Base-by-base conservation (phyloP, 2,113 vertebrate species). In the Lates calcarifer region DNA sequence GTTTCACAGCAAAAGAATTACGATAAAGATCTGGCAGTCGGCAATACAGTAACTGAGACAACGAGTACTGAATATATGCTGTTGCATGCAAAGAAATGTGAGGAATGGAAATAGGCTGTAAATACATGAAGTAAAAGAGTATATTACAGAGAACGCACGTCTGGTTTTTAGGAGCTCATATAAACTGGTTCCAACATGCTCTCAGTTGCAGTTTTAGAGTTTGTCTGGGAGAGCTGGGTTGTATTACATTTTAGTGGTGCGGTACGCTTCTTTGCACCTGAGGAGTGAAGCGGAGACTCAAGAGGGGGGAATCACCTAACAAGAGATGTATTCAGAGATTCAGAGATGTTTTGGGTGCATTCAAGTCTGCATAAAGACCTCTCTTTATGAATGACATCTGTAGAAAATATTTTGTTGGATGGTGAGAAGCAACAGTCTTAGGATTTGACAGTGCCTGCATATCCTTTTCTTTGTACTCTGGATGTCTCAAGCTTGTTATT, bases 101-200 rank as follows among this genome's bases (percentile, higher is more conserved):
- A 68, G 70, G 53, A 71, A 84, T 74, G 65, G 14, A 83, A 62
- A 69, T 9, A 61, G 67, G 33, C 29, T 20, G 33, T 70, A 72
- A 83, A 78, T 61, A 72, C 31, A 63, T 45, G 39, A 51, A 55
- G 57, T 29, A 28, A 12, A 14, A 55, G 11, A 69, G 58, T 15
- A 22, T 62, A 65, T 68, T 58, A 65, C 18, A 55, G 33, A 67
- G 73, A 67, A 45, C n/a, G 68, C 47, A 57, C 15, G 12, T 61
- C 63, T 71, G 63, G 8, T 26, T 83, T 79, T 55, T 49, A 69
- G 37, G 35, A 64, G 37, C 20, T 60, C 47, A 63, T 75, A 58
- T 63, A 26, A 83, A 37, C 33, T 0, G 61, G 66, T 33, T 72
- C 17, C 20, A 72, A 35, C 53, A 26, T 5, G 75, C 28, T 76